Conservation (phyloP, 2,888 invertebrate species). For the Drosophila kambysellisi region DNA sequence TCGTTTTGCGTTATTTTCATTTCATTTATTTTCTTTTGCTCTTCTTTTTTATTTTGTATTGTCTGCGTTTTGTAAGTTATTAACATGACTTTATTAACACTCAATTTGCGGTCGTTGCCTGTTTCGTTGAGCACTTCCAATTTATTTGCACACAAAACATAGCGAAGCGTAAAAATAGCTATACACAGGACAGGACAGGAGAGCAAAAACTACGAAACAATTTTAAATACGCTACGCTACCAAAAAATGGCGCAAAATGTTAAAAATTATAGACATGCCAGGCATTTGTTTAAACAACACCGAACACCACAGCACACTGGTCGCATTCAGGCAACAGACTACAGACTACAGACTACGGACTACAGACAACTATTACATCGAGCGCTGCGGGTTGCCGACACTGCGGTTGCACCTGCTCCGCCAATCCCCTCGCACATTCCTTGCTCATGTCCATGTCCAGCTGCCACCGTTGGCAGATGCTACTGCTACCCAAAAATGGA, state of each 20-base stretch:
- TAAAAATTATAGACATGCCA: conserved; percentile 70
- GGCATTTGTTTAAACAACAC: conserved; percentile 72
- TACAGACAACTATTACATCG: conserved; percentile 32
- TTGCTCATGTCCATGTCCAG: conserved; percentile 5
- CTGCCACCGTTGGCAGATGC: conserved; percentile 26
- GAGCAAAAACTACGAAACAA: conserved; percentile 38
- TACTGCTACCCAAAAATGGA: conserved; percentile 4
- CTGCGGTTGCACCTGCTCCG: conserved; percentile 52
- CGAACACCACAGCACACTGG: conserved; percentile 61
- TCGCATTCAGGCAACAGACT: conserved; percentile 41
- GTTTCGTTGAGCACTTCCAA: conserved; percentile 53
- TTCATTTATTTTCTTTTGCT: background rate
- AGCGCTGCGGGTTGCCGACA: conserved; percentile 35
- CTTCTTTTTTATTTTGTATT: conserved; percentile 13
- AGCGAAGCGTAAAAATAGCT: conserved; percentile 54
- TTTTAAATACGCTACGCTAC: conserved; percentile 55
- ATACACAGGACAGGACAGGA: conserved; percentile 23
- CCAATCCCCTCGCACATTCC: background rate
- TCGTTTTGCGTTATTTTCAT: conserved; percentile 19
- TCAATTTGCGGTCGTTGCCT: conserved; percentile 75
- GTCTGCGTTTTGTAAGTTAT: conserved; percentile 65
- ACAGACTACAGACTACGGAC: conserved; percentile 27
- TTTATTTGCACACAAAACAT: conserved; percentile 74
- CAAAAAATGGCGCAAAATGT: conserved; percentile 53
- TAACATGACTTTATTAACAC: conserved; percentile 81